Conservation (phyloP, 2,113 vertebrate species). For the Triplophysa tibetana region DNA sequence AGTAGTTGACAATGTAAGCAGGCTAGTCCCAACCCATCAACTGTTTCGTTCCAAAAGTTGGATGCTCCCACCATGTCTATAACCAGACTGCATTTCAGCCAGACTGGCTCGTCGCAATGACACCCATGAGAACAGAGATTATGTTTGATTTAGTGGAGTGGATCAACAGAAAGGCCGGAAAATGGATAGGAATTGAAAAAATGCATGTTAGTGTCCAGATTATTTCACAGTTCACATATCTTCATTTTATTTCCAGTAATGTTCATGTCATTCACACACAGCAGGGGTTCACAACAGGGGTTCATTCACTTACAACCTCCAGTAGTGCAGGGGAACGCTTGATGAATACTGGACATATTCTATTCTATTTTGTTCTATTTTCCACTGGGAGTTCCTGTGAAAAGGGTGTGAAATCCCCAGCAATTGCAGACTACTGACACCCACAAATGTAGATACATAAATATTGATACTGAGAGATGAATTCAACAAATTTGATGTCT, state of each 20-base stretch:
- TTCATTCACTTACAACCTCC: background rate
- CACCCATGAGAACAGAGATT: slow-evolving; percentile 9
- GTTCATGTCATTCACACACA: background rate
- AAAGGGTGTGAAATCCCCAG: slow-evolving; percentile 7
- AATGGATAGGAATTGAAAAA: slow-evolving; percentile 9
- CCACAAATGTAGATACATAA: background rate
- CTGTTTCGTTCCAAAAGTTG: background rate
- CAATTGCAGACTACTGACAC: background rate
- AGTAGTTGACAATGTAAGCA: background rate
- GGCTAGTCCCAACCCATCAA: background rate
- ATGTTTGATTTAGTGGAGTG: slow-evolving; percentile 16
- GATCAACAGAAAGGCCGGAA: slow-evolving; percentile 16
- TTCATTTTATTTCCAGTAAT: slow-evolving; percentile 9
- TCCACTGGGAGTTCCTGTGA: slow-evolving; percentile 14
- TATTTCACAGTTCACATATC: slow-evolving; percentile 18
- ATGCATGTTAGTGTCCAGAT: slow-evolving; percentile 12
- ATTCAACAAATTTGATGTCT: background rate
- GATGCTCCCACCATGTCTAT: background rate
- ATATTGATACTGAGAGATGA: slow-evolving; percentile 14
- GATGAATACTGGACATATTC: background rate
- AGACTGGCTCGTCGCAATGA: slow-evolving; percentile 9
- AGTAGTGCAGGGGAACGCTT: slow-evolving; percentile 8
- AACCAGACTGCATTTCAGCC: background rate
- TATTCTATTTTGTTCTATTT: background rate
- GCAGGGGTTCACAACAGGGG: slow-evolving; percentile 2